A percentile compares a stretch with the other conserved stretches of the same genome.
Evolutionary conservation across 2,888 invertebrate genomes (phyloP).

Genomic region (Drosophila mettleri): DNA sequence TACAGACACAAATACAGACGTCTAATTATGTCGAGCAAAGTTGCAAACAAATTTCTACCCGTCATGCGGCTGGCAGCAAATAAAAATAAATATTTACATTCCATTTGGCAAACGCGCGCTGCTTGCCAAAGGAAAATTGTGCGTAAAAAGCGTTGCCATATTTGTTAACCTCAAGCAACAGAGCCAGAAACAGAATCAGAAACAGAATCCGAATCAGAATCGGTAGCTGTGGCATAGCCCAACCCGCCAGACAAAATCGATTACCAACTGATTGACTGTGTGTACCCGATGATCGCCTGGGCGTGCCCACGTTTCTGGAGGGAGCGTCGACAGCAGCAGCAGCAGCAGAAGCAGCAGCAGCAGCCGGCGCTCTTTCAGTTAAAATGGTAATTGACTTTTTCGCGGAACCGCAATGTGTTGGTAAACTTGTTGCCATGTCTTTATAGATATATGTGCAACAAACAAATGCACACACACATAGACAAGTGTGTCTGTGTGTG

Average conservation of each 20-base stretch:
- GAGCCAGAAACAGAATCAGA: slow-evolving; percentile 24
- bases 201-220: slow-evolving; percentile 27
- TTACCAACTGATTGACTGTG: slow-evolving; percentile 75
- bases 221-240: slow-evolving; percentile 10
- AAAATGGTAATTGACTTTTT: slow-evolving; percentile 80
- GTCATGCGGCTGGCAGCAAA: slow-evolving; percentile 58
- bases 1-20: slow-evolving; percentile 53
- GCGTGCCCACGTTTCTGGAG: slow-evolving; percentile 10
- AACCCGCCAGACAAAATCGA: slow-evolving; percentile 71
- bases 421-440: slow-evolving; percentile 74
- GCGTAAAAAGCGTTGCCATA: slow-evolving; percentile 77
- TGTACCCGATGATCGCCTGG: slow-evolving; percentile 39
- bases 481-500: no score
- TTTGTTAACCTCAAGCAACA: slow-evolving; percentile 81
- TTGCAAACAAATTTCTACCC: slow-evolving; percentile 68
- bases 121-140: slow-evolving; percentile 74
- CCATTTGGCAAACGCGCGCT: slow-evolving; percentile 72
- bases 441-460: slow-evolving; percentile 14
- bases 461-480: slow-evolving; percentile 6
- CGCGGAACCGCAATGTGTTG: slow-evolving; percentile 79
- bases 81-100: slow-evolving; percentile 81
- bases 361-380: slow-evolving; percentile 58
- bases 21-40: slow-evolving; percentile 73
- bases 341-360: slow-evolving; percentile 5
- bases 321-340: not conserved